Evolutionary conservation across 2,888 invertebrate species (phyloP), one percentile per base, ranked within the genome.

Genomic region (Archips crataeganus): DNA sequence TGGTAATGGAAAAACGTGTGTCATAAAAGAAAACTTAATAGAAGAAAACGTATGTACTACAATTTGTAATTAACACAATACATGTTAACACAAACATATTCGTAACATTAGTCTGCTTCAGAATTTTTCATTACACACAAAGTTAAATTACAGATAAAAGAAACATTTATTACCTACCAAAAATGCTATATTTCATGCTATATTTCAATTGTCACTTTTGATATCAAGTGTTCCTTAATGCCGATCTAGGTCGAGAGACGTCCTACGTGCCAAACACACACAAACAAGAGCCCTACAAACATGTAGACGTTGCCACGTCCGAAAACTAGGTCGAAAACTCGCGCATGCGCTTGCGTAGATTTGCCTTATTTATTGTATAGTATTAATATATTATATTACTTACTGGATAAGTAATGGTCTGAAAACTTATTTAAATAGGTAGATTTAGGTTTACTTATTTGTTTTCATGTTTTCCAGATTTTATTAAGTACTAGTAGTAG

Each of bases 291-390:
- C 76, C 78, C 79, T 79, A 77, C 75, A 77, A 77, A 76, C 75
- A 75, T 83, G 79, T 83, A 81, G 81, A 78, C 61, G 70, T 66
- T 79, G 77, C 85, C 85, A 80, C 86, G 82, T 84, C 82, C 81
- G 80, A 81, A 81, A 91, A 87, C 85, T 90, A 89, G 91, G 91
- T 87, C 90, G 82, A 87, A 89, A 88, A 87, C 83, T 85, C 86
- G 85, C 90, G 89, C 90, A 87, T 88, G 89, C 88, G 85, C 80
- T 65, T 72, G 63, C 45, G 54, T 54, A 23, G 23, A 23, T 15
- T 54, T 54, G 15, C 39, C 47, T 61, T 66, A 51, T 60, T 54
- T 23, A 57, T 15, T 61, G 51, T 66, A 32, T 47, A 36, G 61
- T 61, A 59, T 62, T 42, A 42, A n/a, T 42, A 42, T 15, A 39